phyloP scores from a whole-genome alignment of 1,140 invertebrate genomes.

The Heliconius melpomene region DNA sequence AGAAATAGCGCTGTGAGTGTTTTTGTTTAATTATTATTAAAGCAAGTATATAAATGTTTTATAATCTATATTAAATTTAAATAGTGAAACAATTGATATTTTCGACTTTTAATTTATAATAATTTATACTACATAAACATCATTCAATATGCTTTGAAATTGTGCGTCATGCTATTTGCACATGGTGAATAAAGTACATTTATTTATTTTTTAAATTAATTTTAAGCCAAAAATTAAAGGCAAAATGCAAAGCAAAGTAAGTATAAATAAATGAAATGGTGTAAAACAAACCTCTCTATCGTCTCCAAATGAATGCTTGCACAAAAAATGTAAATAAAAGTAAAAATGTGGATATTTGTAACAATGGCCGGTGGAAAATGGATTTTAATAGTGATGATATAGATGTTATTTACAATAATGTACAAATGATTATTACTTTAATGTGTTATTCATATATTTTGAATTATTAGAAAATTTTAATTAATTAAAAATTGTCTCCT shows the following conservation, averaged over 20 bases:
- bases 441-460: too few species aligned
- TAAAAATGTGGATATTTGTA: conserved; percentile 27
- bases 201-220: not conserved
- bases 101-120: not conserved
- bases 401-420: not conserved
- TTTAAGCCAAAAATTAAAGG: conserved; percentile 31
- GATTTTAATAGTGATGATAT: conserved; percentile 8
- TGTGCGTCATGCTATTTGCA: too few species aligned
- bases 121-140: too few species aligned
- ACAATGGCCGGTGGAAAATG: conserved; percentile 12
- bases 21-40: not conserved
- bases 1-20: not conserved
- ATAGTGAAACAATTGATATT: too few species aligned
- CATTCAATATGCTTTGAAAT: too few species aligned
- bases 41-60: too few species aligned
- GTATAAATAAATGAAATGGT: conserved; percentile 50
- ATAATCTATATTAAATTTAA: too few species aligned
- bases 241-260: conserved; percentile 30
- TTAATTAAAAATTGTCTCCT: too few species aligned
- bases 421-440: not conserved
- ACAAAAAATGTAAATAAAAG: conserved; percentile 55
- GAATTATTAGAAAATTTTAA: too few species aligned
- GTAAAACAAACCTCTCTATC: conserved; percentile 82
- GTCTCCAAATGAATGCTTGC: conserved; percentile 83
- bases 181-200: too few species aligned